Conservation (phyloP, 2,797 vertebrate species). For the Sciaenops ocellatus region DNA sequence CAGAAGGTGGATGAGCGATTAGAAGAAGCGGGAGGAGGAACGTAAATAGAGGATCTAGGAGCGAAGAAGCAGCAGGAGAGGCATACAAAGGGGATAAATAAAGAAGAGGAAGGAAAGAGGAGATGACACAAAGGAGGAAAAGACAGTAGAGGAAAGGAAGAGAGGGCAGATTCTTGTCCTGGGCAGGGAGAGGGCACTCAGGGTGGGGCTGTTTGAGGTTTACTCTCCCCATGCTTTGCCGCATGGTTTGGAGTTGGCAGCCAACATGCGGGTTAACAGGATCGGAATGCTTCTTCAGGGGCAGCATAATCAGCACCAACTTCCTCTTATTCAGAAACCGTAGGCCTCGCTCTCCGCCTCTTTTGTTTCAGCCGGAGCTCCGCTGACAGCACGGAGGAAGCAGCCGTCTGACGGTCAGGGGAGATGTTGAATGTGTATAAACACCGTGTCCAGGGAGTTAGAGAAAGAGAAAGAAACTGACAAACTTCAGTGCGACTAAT, state of each 20-base stretch:
- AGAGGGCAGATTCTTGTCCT: constrained; percentile 41
- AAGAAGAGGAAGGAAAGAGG: constrained; percentile 3
- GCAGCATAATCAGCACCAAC: constrained; percentile 83
- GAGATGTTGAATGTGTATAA: constrained; percentile 75
- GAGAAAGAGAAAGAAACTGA: constrained; percentile 47
- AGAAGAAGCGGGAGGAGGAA: not conserved
- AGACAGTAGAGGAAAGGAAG: constrained; percentile 20
- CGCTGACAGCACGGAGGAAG: constrained; percentile 81
- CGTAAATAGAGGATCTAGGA: constrained; percentile 2
- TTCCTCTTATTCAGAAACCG: constrained; percentile 84
- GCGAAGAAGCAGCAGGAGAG: not conserved
- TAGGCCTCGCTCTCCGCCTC: constrained; percentile 71
- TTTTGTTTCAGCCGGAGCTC: constrained; percentile 79
- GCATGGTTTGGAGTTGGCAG: constrained; percentile 69
- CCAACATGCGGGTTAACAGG: constrained; percentile 68
- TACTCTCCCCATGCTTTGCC: constrained; percentile 44
- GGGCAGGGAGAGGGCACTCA: constrained; percentile 44
- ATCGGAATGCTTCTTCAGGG: constrained; percentile 82
- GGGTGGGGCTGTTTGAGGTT: constrained; percentile 64
- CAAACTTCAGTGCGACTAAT: constrained; percentile 50
- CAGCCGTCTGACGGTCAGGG: constrained; percentile 70
- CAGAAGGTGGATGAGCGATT: constrained; percentile 19
- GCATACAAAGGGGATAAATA: not conserved
- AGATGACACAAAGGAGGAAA: constrained; percentile 7
- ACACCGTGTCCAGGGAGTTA: constrained; percentile 59